These are phyloP conservation scores for Drosophila fungiperda DNA, from an alignment of 2,888 invertebrate species.

Conservation along the genomic window DNA sequence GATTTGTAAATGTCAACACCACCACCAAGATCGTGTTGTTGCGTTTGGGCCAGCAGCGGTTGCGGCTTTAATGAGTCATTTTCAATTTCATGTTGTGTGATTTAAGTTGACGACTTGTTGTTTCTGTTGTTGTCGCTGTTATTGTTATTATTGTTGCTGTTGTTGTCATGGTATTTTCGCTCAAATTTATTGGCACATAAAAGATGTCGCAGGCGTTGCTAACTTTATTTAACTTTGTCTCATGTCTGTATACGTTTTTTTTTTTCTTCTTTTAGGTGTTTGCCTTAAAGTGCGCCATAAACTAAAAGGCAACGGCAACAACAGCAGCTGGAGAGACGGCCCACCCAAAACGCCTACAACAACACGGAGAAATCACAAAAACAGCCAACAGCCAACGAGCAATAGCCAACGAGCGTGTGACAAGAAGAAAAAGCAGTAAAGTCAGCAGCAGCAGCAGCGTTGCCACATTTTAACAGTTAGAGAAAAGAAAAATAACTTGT, in stretches of 20 bases:
- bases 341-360: slow-evolving; percentile 73
- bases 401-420: slow-evolving; percentile 41
- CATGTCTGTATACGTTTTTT: slow-evolving; percentile 28
- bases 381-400: slow-evolving; percentile 21
- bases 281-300: slow-evolving; percentile 79
- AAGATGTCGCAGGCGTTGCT: slow-evolving; percentile 79
- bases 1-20: slow-evolving; percentile 78
- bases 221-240: slow-evolving; percentile 73
- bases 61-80: slow-evolving; percentile 71
- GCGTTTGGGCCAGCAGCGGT: slow-evolving; percentile 28
- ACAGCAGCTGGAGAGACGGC: slow-evolving; percentile 59
- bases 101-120: slow-evolving; percentile 69
- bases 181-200: slow-evolving; percentile 77
- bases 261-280: slow-evolving; percentile 70
- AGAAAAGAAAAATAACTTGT: slow-evolving; percentile 7
- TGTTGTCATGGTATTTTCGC: slow-evolving; percentile 56
- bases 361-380: slow-evolving; percentile 70
- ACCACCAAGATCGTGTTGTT: slow-evolving; percentile 56
- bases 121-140: slow-evolving; percentile 29
- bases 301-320: slow-evolving; percentile 63
- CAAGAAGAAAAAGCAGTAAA: slow-evolving; percentile 28
- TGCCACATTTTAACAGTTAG: slow-evolving; percentile 67
- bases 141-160: slow-evolving; percentile 45
- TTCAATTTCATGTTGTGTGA: slow-evolving; percentile 76
- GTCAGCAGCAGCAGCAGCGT: slow-evolving; percentile 37